Conservation (phyloP, 2,113 vertebrate genomes). For the Arvicanthis niloticus region DNA sequence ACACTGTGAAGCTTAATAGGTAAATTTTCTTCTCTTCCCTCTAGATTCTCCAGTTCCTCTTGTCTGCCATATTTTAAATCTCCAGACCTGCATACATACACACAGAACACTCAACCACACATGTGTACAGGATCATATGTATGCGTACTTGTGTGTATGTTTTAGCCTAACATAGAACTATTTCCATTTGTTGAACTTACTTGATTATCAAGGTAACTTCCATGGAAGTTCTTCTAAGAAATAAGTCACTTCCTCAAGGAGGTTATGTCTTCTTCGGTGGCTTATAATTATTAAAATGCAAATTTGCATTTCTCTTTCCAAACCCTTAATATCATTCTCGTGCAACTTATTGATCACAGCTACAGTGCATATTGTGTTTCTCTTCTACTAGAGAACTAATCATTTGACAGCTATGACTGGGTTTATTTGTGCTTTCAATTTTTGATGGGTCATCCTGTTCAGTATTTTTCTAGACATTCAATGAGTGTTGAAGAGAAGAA, state of each 20-base stretch:
- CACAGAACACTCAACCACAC: background rate
- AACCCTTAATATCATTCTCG: background rate
- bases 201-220: background rate
- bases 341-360: background rate
- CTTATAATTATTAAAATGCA: background rate
- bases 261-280: background rate
- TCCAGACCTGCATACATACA: background rate
- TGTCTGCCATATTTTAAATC: background rate
- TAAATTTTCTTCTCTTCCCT: background rate
- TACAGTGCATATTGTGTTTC: background rate
- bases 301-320: background rate
- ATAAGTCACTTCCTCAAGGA: background rate
- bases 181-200: conserved; percentile 1
- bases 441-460: background rate
- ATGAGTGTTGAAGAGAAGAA: background rate
- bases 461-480: background rate
- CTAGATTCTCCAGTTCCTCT: background rate
- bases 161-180: background rate
- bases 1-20: background rate
- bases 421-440: background rate
- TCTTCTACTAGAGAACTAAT: background rate
- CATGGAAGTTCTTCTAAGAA: background rate
- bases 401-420: background rate
- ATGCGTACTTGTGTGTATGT: background rate
- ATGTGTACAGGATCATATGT: background rate